Base-by-base conservation (phyloP, 2,888 invertebrate genomes). In the Chrysopilus asiliformis region DNA sequence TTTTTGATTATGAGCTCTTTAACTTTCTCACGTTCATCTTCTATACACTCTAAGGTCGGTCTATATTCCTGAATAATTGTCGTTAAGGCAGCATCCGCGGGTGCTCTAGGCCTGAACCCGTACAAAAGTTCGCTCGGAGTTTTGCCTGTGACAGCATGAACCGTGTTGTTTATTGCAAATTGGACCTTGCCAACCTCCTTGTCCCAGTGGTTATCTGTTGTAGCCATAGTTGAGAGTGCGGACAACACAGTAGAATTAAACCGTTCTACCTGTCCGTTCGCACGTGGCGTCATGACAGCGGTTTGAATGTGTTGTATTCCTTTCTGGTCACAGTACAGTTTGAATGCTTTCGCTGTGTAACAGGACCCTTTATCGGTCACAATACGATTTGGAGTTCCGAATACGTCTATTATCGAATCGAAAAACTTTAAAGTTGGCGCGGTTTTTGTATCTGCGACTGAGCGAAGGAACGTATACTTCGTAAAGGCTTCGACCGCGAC, bases 181-280 rank as follows among this genome's bases (percentile, higher is more conserved):
- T n/a, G n/a, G n/a, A n/a, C n/a, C n/a, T n/a, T n/a, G n/a, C n/a
- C n/a, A n/a, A n/a, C n/a, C n/a, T n/a, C n/a, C n/a, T n/a, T n/a
- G n/a, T n/a, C n/a, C n/a, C n/a, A n/a, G n/a, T n/a, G n/a, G n/a
- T n/a, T n/a, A n/a, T n/a, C n/a, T n/a, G n/a, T n/a, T n/a, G n/a
- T n/a, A n/a, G 17, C 14, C 10, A 22, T 10, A 10, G 20, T 29
- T 14, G 26, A 20, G 4, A 31, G 10, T 10, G n/a, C 2, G 2
- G 7, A 7, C 7, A 34, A 14, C 3, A 28, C 10, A n/a, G 12
- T 29, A 13, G 9, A 10, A 15, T 31, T 18, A 3, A 20, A 14
- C 17, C 42, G 33, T 36, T 43, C 43, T 3, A 7, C 42, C 28
- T 30, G 36, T 15, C 39, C 36, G 13, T 37, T 37, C 6, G 18